Base-by-base conservation (phyloP, 1,140 invertebrate species). In the Caenorhabditis tropicalis region DNA sequence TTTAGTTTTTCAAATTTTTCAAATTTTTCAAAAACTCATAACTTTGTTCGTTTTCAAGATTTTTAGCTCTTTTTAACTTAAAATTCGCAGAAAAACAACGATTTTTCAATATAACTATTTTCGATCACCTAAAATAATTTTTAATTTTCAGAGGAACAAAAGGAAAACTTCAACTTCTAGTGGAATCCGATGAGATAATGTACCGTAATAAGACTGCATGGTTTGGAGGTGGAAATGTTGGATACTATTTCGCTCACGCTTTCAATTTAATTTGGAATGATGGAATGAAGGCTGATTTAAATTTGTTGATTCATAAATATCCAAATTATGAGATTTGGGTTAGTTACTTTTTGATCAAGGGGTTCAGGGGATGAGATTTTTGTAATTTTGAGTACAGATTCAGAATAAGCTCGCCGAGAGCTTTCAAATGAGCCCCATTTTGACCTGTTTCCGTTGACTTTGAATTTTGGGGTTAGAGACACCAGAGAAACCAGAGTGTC, bases 241-340 rank as follows among this genome's bases (percentile, higher is more conserved):
- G 56, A 1, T 39, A 12, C 31, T 86, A 79, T 43, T 86, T 85
- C 36, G 33, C 74, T 43, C n/a, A 85, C 5, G 65, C 60, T 0
- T 86, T 85, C 51, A 80, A 56, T 51, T 85, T 49, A n/a, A 74
- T 87, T 65, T 87, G 86, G 86, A 70, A 86, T 60, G 86, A 48
- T 48, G 86, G 86, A n/a, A 79, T 87, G 70, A 87, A 87, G 74
- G 49, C 83, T 27, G 84, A 83, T 31, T 83, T 87, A 27, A 58
- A 70, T 21, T 24, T 16, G 1, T 36, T 83, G 29, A 82, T 51
- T 15, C 82, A 87, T 49, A 83, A 53, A 21, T 81, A 87, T 39
- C 84, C 84, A 2, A 51, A n/a, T 31, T 87, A 86, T 65, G 43
- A 85, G 49, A 53, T 87, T 36, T 84, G 82, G 82, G 53, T 86